phyloP scores from a whole-genome alignment of 2,888 invertebrate species.

The Cosmia trapezina region DNA sequence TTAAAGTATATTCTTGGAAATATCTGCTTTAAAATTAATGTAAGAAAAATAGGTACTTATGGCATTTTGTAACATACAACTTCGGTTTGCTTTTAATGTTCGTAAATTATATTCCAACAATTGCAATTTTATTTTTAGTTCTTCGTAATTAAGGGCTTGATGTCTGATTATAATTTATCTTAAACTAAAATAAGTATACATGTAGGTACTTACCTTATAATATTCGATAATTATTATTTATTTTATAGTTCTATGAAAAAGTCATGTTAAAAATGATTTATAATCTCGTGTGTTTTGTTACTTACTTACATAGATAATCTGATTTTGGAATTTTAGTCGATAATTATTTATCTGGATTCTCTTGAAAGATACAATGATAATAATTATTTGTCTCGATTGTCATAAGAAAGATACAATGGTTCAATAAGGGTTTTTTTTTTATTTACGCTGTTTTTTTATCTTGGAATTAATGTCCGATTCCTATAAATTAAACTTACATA shows the following conservation, averaged over 20 bases:
- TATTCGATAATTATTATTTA: slow-evolving; percentile 27
- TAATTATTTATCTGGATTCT: slow-evolving; percentile 14
- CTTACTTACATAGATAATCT: slow-evolving; percentile 29
- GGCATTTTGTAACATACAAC: slow-evolving; percentile 32
- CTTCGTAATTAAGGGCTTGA: slow-evolving; percentile 24
- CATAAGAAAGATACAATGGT: background rate
- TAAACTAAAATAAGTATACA: slow-evolving; percentile 28
- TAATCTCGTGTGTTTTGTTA: slow-evolving; percentile 36
- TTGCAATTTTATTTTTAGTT: slow-evolving; percentile 12
- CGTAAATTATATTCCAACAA: slow-evolving; percentile 20
- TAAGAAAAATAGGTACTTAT: slow-evolving; percentile 16
- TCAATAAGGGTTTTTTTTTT: background rate
- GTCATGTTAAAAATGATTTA: slow-evolving; percentile 7
- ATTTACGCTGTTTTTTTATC: background rate
- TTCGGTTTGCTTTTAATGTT: slow-evolving; percentile 41
- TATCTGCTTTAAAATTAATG: slow-evolving; percentile 44
- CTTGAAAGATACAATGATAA: background rate
- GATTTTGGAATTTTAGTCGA: slow-evolving; percentile 6
- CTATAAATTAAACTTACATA: background rate
- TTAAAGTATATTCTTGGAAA: slow-evolving; percentile 41
- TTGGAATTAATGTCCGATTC: no score
- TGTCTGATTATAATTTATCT: slow-evolving; percentile 38
- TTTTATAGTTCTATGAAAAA: slow-evolving; percentile 18
- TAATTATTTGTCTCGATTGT: slow-evolving; percentile 13
- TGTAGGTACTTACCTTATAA: slow-evolving; percentile 17